Percentiles rank a stretch among this genome's conserved stretches.
These are phyloP conservation scores for Pipistrellus kuhlii DNA, from an alignment of 2,797 vertebrate species.

Conservation along the genomic window DNA sequence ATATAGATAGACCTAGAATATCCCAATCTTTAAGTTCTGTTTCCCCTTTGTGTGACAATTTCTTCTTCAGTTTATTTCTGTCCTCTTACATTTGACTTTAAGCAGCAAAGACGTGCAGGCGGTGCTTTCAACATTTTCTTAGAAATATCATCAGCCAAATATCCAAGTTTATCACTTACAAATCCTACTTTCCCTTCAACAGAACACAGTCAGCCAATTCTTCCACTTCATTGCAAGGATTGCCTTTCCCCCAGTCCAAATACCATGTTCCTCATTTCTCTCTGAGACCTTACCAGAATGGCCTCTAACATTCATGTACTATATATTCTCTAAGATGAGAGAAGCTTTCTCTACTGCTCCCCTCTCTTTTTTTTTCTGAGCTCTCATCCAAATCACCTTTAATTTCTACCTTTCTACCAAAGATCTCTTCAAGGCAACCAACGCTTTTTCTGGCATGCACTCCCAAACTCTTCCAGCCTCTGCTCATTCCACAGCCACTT, in stretches of 20 bases:
- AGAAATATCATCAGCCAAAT: neutral
- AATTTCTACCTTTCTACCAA: neutral
- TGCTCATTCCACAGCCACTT: neutral
- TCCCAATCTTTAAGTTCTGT: neutral
- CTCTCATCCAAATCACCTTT: neutral
- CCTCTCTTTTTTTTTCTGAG: neutral
- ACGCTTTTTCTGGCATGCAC: neutral
- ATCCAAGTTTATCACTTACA: neutral
- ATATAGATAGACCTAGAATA: neutral
- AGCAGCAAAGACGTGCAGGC: neutral
- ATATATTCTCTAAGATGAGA: neutral
- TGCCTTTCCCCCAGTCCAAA: neutral
- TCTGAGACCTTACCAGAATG: neutral
- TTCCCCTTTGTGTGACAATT: neutral
- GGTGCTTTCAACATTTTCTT: neutral
- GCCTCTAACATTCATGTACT: neutral
- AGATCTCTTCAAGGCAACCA: neutral
- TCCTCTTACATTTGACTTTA: neutral
- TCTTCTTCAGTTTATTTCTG: neutral
- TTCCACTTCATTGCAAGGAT: neutral
- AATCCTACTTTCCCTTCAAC: neutral
- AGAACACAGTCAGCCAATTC: neutral
- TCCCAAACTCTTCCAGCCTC: neutral
- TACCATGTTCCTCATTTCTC: neutral
- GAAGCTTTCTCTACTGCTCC: neutral